phyloP scores from a whole-genome alignment of 1,140 invertebrate genomes.

The Drosophila dunni region DNA sequence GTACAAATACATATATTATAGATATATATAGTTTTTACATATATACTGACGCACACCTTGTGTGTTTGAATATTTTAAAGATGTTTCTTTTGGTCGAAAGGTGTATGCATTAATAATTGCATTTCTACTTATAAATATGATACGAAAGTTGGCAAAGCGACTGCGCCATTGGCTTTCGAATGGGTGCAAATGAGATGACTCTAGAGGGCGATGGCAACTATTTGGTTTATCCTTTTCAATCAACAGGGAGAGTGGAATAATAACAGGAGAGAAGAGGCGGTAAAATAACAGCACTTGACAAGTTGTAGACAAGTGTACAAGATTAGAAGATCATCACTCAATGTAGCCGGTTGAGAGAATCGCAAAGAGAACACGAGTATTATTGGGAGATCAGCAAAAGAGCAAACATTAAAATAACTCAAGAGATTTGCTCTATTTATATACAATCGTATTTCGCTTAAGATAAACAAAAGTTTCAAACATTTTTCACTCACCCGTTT shows the following conservation, averaged over 20 bases:
- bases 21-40: conserved; percentile 2
- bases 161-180: conserved; percentile 41
- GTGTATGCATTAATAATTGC: conserved; percentile 63
- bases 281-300: conserved; percentile 45
- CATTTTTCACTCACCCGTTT: conserved; percentile 71
- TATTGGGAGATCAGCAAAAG: conserved; percentile 11
- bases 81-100: conserved; percentile 32
- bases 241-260: conserved; percentile 25
- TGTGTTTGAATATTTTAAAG: conserved; percentile 40
- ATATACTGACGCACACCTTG: conserved; percentile 49
- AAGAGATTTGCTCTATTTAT: conserved; percentile 58
- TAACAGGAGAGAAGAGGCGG: conserved; percentile 14
- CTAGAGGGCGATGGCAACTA: conserved; percentile 5
- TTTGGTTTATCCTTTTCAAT: conserved; percentile 35
- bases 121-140: conserved; percentile 75
- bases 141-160: conserved; percentile 54
- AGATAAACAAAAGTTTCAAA: conserved; percentile 32
- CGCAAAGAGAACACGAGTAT: conserved; percentile 1
- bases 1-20: conserved; percentile 8
- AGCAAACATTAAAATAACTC: conserved; percentile 32
- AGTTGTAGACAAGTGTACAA: conserved; percentile 56
- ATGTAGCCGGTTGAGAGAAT: conserved; percentile 39
- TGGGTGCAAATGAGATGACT: conserved; percentile 49
- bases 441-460: conserved; percentile 23
- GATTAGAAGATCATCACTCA: conserved; percentile 60